phyloP scores from a whole-genome alignment of 2,797 vertebrate species.

The Gambusia yucatana region DNA sequence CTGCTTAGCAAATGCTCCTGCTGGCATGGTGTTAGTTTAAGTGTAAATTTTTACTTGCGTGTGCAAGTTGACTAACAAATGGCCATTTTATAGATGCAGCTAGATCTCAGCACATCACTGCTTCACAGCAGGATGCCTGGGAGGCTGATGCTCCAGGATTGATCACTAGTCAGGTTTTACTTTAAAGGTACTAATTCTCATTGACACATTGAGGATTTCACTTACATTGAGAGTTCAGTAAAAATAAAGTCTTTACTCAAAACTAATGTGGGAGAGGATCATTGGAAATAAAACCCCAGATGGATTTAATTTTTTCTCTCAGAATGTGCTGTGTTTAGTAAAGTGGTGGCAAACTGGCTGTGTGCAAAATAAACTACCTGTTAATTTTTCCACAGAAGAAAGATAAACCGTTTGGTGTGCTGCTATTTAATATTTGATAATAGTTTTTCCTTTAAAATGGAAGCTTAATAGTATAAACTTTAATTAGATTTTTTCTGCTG shows the following conservation, averaged over 20 bases:
- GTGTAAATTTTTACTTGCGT: slow-evolving; percentile 46
- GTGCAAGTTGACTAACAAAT: slow-evolving; percentile 57
- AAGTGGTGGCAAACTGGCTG: not conserved
- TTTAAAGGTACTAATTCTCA: not conserved
- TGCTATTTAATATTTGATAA: not conserved
- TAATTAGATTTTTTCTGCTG: not conserved
- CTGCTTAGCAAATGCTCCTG: slow-evolving; percentile 61
- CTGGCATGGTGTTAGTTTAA: slow-evolving; percentile 62
- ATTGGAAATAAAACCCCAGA: not conserved
- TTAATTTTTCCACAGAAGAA: not conserved
- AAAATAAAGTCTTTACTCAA: not conserved
- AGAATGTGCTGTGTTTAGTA: not conserved
- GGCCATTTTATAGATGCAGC: slow-evolving; percentile 42
- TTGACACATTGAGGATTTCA: not conserved
- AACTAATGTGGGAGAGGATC: not conserved
- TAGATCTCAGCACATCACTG: slow-evolving; percentile 39
- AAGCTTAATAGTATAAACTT: not conserved
- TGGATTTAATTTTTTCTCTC: not conserved
- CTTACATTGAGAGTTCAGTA: not conserved
- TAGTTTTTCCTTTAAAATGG: not conserved
- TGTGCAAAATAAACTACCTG: not conserved
- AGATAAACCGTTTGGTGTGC: not conserved
- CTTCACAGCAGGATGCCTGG: slow-evolving; percentile 27
- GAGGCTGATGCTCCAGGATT: slow-evolving; percentile 16
- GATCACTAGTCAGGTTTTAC: not conserved